Base-by-base conservation (phyloP, 2,797 vertebrate species). In the Acrossocheilus wenchowensis region DNA sequence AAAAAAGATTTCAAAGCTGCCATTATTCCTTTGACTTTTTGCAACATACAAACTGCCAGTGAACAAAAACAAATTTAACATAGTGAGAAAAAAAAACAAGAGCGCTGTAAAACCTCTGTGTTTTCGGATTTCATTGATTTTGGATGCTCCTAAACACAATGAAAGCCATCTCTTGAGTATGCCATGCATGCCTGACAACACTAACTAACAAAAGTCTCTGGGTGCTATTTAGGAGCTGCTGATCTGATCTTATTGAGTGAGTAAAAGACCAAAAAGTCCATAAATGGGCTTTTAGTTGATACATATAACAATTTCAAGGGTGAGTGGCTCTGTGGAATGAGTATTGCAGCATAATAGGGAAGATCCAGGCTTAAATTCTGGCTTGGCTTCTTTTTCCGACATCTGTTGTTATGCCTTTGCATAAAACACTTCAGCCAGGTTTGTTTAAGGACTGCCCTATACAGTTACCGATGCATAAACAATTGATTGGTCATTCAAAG, bases 181-280 rank as follows among this genome's bases (percentile, higher is more conserved):
- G 11, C 30, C 52, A 62, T 19, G 66, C n/a, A 36, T 80, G 50
- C 39, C 41, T 48, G 79, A 81, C 64, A 81, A 39, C 45, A 7
- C 79, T 81, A 81, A 81, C 43, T 81, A 81, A 81, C 45, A 81
- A 52, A 79, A n/a, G 45, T 81, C 64, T 81, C 64, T 23, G 30
- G 26, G 7, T 62, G 54, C 77, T 62, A 11, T 72, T 79, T 71
- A 71, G 15, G 52, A 45, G 23, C 34, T 36, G 64, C 26, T 69
- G 26, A 81, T 79, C 78, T 66, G 79, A 81, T 52, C 79, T 69
- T 81, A 69, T 52, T 81, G 79, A 69, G 41, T 50, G 79, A 75
- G 72, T 75, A 68, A 84, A 78, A 68, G 45, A 45, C 45, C 79
- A 52, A 81, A 69, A 74, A 34, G n/a, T 72, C 45, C 45, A 41